Base-by-base conservation (phyloP, 2,113 vertebrate species). In the Terrapene triunguis region DNA sequence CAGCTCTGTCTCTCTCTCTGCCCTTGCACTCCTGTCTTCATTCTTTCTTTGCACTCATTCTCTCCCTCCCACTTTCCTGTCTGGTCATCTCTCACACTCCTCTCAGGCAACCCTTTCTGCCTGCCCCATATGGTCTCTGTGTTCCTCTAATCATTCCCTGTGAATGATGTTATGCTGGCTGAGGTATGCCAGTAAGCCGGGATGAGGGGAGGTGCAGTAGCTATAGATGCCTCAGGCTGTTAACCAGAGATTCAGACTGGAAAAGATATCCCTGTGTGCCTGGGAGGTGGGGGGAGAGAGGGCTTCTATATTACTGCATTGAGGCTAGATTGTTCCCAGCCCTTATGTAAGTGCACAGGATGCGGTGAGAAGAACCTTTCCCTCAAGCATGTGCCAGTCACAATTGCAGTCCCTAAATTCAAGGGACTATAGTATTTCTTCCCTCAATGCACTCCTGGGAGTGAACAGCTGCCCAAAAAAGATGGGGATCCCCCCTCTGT, bases 201-300 rank as follows among this genome's bases (percentile, higher is more conserved):
- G n/a, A 72, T 38, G n/a, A 78, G 79, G 89, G 42, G 89, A 87
- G 88, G 35, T 54, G 50, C 50, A 54, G 53, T 82, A 82, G 53
- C 50, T 54, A 85, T 87, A 95, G 78, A 55, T 91, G 88, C 85
- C 89, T 38, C 35, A 95, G 85, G 89, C 93, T 47, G 72, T 89
- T 90, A 87, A 48, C 65, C 57, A 44, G 38, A 72, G 72, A 80
- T 86, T 38, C 86, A 85, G 59, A 79, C 47, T 78, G 32, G 38
- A 94, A 24, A 90, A 55, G n/a, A 42, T 25, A 12, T 38, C 35
- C 21, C 51, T 9, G 22, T 54, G 29, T 74, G 85, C 4, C 59
- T 84, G 57, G 80, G 86, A 84, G 29, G 2, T 16, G 29, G 16
- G 13, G 35, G 4, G 9, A 82, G 72, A 27, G 1, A 42, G 3